A percentile compares a stretch with the other conserved stretches of the same genome.
Conservation (phyloP, 2,113 vertebrate species). For the Setophaga petechia region DNA sequence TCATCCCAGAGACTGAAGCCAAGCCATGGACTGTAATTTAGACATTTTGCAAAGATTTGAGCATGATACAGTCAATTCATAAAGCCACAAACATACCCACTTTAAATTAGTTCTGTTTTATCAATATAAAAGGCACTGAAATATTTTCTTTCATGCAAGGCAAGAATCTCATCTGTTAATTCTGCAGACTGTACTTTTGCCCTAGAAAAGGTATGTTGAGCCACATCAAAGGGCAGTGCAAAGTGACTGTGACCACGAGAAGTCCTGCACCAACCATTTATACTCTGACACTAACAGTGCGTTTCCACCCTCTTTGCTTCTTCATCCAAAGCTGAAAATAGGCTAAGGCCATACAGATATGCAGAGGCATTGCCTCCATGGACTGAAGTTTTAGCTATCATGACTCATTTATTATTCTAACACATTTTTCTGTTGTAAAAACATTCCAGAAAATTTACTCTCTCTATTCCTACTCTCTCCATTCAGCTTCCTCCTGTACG, state of each 20-base stretch:
- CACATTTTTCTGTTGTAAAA: background rate
- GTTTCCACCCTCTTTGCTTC: background rate
- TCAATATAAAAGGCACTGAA: background rate
- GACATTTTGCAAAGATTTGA: background rate
- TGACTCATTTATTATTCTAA: background rate
- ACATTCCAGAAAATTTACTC: background rate
- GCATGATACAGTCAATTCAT: background rate
- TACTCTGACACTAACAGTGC: background rate
- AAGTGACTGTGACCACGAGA: background rate
- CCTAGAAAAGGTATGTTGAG: background rate
- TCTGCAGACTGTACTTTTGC: background rate
- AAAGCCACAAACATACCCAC: background rate
- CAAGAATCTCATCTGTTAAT: background rate
- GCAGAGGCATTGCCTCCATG: background rate
- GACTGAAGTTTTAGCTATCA: background rate
- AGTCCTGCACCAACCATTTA: background rate
- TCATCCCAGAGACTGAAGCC: background rate
- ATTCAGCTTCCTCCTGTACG: background rate
- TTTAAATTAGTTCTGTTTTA: background rate
- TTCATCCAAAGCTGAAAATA: background rate
- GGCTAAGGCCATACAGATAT: background rate
- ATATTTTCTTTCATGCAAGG: background rate
- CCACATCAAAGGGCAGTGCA: background rate
- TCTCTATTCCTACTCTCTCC: background rate
- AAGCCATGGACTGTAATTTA: background rate